These are phyloP conservation scores for Vidua chalybeata DNA, from an alignment of 2,113 vertebrate genomes.

Conservation along the genomic window DNA sequence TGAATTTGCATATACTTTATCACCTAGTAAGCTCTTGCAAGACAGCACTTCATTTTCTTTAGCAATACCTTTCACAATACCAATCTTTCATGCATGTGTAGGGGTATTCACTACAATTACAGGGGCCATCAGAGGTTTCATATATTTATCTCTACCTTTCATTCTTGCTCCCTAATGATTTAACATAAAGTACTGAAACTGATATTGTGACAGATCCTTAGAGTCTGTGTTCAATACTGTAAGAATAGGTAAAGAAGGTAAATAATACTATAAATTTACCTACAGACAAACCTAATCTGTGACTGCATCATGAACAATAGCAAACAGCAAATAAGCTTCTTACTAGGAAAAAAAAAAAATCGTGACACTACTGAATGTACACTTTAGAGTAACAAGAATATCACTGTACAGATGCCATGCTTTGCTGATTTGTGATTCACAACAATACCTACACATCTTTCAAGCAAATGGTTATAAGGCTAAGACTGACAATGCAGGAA, in stretches of 20 bases:
- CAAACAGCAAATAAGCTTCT: neutral
- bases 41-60: neutral
- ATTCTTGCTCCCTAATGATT: neutral
- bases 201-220: neutral
- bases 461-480: neutral
- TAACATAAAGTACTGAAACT: neutral
- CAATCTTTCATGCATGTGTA: neutral
- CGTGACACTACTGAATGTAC: neutral
- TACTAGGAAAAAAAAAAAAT: neutral
- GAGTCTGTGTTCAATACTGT: neutral
- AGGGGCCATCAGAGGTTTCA: neutral
- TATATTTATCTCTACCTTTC: neutral
- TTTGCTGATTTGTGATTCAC: neutral
- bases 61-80: neutral
- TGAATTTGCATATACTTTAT: neutral
- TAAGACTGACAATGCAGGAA: neutral
- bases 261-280: neutral
- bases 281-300: neutral
- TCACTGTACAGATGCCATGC: neutral
- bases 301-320: neutral
- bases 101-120: neutral
- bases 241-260: neutral
- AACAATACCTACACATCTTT: neutral
- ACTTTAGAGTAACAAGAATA: neutral
- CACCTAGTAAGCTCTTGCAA: neutral